Evolutionary conservation across 2,888 invertebrate genomes (phyloP).

Genomic region (Marasmarcha lunaedactyla): DNA sequence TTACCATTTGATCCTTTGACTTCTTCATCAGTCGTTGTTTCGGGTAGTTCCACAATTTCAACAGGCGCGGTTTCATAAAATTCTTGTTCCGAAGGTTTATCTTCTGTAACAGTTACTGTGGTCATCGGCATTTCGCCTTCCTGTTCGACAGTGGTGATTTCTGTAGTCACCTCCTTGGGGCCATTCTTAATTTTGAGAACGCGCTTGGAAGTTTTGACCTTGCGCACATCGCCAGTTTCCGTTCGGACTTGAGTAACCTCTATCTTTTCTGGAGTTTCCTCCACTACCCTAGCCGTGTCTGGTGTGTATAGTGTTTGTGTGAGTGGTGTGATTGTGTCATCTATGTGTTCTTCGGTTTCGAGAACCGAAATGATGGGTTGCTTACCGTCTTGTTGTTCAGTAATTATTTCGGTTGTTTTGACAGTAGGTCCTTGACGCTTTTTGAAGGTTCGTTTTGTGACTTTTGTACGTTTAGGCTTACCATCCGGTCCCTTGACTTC

Average conservation of each 20-base stretch:
- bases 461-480: constrained; percentile 22
- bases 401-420: constrained; percentile 18
- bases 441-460: constrained; percentile 15
- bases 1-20: constrained; percentile 21
- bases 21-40: constrained; percentile 30
- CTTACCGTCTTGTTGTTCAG: constrained; percentile 30
- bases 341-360: constrained; percentile 22
- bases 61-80: constrained; percentile 5
- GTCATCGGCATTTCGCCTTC: constrained; percentile 22
- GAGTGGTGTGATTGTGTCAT: constrained; percentile 16
- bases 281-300: constrained; percentile 25
- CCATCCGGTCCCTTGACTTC: constrained; percentile 21
- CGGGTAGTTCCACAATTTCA: constrained; percentile 18
- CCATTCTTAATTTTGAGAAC: constrained; percentile 22
- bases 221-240: constrained; percentile 22
- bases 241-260: constrained; percentile 17
- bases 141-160: constrained; percentile 19
- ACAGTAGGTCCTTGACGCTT: constrained; percentile 17
- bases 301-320: constrained; percentile 16
- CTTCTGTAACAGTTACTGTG: constrained; percentile 8
- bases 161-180: constrained; percentile 19
- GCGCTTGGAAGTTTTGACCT: constrained; percentile 25
- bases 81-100: background rate
- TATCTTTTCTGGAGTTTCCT: constrained; percentile 16
- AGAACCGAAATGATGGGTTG: constrained; percentile 16